Base-by-base conservation (phyloP, 2,888 invertebrate genomes). In the Chrysolina haemoptera region DNA sequence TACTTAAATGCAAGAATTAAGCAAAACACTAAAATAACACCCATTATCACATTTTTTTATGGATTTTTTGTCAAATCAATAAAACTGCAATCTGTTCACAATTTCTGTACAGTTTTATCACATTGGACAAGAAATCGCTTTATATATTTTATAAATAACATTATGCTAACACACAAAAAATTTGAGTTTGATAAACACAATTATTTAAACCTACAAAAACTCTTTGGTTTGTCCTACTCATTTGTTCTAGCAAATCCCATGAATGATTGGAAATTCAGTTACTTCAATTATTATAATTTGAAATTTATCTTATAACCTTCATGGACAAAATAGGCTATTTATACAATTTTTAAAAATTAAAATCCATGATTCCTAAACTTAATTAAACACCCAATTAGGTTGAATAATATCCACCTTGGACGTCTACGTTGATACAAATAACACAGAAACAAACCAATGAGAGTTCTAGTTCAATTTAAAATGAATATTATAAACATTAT, bases 1-100 rank as follows among this genome's bases (percentile, higher is more conserved):
- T 78, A 78, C 77, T 77, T 82, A 82, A 82, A 82, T 82, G 84
- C 84, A 83, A 84, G 83, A 82, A 83, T 82, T 83, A 84, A 82
- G 81, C 71, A 74, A 72, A 71, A 75, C 76, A 79, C 67, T 79
- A 80, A 78, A 79, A 75, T 79, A 78, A 79, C 76, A 80, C 79
- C 82, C 80, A 77, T 76, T 84, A 84, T 84, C 84, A 84, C 84
- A 84, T 79, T 79, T 80, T 79, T 81, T 82, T 79, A 59, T 73
- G 73, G 76, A 79, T 80, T 79, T 78, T 76, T 78, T 75, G 76
- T 71, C 80, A 74, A 66, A 72, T 66, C 55, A 70, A 70, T 55
- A 72, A 62, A 67, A 62, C 22, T 62, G 18, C 55, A 70, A 64
- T 59, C n/a, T 55, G 16, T 65, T 50, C 62, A 50, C 41, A 41